These are phyloP conservation scores for Tetrax tetrax DNA, from an alignment of 2,113 vertebrate species.

Conservation along the genomic window DNA sequence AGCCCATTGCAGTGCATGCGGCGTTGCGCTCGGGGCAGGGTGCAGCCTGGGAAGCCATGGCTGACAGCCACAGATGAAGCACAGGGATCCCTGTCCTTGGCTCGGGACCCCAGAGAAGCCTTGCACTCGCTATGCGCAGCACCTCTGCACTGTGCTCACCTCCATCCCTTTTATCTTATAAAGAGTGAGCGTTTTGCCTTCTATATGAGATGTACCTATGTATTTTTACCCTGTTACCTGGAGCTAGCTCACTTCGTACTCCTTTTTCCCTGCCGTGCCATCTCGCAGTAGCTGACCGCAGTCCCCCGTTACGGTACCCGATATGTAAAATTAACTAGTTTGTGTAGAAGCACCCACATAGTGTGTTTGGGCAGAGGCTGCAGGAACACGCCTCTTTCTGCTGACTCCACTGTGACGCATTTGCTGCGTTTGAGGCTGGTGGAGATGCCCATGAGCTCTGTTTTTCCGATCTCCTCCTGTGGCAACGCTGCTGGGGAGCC, in stretches of 20 bases:
- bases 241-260: not conserved
- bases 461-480: not conserved
- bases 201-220: not conserved
- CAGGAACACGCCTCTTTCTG: not conserved
- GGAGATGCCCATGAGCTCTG: not conserved
- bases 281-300: not conserved
- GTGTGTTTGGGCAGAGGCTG: not conserved
- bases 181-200: not conserved
- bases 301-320: rapidly evolving
- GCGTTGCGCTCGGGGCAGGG: not conserved
- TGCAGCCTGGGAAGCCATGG: not conserved
- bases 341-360: not conserved
- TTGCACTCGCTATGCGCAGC: not conserved
- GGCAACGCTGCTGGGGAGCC: not conserved
- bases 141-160: not conserved
- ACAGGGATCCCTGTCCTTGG: not conserved
- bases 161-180: not conserved
- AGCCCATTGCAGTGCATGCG: too few species aligned
- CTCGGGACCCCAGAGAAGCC: not conserved
- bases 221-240: not conserved
- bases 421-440: too few species aligned
- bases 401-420: not conserved
- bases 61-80: not conserved
- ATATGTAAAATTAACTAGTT: not conserved
- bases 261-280: not conserved